Conservation (phyloP, 2,797 vertebrate species). For the Leptoclinus maculatus region DNA sequence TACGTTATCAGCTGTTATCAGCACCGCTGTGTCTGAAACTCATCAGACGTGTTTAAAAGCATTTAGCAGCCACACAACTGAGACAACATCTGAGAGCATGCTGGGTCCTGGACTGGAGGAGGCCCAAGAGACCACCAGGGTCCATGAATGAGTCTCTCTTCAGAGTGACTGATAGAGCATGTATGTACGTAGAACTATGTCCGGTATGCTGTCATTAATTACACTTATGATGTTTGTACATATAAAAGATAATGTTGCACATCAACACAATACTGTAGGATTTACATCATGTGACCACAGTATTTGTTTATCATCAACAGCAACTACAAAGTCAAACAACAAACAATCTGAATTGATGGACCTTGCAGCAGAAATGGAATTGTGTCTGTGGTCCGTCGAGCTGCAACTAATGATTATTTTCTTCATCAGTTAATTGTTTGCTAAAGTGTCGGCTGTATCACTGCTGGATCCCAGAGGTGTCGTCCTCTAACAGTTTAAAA, state of each 20-base stretch:
- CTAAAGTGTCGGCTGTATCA: background rate
- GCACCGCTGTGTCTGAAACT: constrained; percentile 48
- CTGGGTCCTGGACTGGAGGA: background rate
- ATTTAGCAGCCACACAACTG: constrained; percentile 1
- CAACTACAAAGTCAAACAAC: background rate
- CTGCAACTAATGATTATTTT: background rate
- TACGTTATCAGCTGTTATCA: constrained; percentile 58
- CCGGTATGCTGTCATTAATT: too few species aligned
- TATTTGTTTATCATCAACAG: background rate
- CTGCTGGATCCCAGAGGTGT: background rate
- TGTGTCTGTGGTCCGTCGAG: background rate
- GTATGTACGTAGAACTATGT: too few species aligned
- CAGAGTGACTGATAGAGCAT: too few species aligned
- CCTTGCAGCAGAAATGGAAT: background rate
- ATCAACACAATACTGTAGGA: too few species aligned
- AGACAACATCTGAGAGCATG: constrained; percentile 15
- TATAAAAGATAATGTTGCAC: too few species aligned
- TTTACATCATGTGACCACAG: too few species aligned
- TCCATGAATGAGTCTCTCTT: background rate
- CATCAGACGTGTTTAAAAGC: constrained; percentile 46
- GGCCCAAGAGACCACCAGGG: background rate
- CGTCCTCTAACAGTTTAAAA: background rate
- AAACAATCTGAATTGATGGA: background rate
- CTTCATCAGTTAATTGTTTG: constrained; percentile 7
- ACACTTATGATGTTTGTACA: too few species aligned